A percentile compares a stretch with the other conserved stretches of the same genome.
These are phyloP conservation scores for Notoglanidium macrostoma DNA, from an alignment of 2,797 vertebrate species.

Conservation along the genomic window DNA sequence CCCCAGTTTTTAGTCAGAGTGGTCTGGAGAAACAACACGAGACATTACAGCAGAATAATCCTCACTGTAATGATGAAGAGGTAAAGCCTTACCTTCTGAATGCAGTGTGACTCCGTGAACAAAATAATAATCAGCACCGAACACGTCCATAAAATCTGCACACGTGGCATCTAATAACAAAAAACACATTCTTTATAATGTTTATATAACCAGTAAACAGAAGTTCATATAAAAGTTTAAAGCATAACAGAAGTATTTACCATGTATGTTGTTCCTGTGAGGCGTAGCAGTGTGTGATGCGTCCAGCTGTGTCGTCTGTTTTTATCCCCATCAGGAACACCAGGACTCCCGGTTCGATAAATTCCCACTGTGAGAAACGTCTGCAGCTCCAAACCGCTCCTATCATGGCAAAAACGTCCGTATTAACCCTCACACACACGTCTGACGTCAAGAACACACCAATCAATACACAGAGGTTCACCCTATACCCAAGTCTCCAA, in stretches of 20 bases:
- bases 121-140: conserved; percentile 62
- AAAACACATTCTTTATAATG: neutral
- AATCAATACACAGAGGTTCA: conserved; percentile 62
- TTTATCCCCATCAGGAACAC: conserved; percentile 61
- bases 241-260: conserved; percentile 46
- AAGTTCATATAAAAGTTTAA: neutral
- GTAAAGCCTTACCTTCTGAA: conserved; percentile 69
- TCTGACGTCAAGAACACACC: conserved; percentile 69
- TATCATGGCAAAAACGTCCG: conserved; percentile 68
- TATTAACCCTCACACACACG: conserved; percentile 60
- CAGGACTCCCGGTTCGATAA: conserved; percentile 66
- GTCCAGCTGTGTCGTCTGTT: conserved; percentile 60
- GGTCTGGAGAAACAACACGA: conserved; percentile 40
- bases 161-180: conserved; percentile 59
- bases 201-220: neutral
- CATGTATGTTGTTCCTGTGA: conserved; percentile 54
- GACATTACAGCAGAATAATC: neutral
- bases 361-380: conserved; percentile 56
- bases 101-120: conserved; percentile 58
- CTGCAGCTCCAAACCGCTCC: conserved; percentile 50
- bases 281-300: conserved; percentile 42
- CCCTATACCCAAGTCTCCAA: conserved; percentile 14
- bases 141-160: conserved; percentile 64
- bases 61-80: neutral
- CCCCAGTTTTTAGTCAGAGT: conserved; percentile 75